Conservation (phyloP, 2,113 vertebrate genomes). For the Orientallactaga bullata region DNA sequence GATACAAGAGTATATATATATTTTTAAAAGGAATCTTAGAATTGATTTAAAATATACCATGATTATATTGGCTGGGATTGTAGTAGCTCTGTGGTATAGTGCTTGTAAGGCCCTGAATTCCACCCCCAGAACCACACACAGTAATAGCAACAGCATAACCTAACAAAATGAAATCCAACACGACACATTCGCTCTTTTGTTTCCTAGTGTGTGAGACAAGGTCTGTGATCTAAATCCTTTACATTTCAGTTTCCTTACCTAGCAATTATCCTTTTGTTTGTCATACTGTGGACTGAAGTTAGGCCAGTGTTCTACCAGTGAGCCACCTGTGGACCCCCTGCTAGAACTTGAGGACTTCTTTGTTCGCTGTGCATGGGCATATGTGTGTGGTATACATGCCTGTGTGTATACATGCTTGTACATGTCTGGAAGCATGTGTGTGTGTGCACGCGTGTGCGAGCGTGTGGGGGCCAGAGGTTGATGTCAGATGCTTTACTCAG, state of each 20-base stretch:
- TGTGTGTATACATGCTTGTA: too few relatives aligned
- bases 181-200: background rate
- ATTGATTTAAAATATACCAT: background rate
- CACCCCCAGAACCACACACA: background rate
- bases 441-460: too few relatives aligned
- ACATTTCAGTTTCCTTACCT: constrained; percentile 26
- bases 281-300: background rate
- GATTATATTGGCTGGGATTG: background rate
- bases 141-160: background rate
- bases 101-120: too few relatives aligned
- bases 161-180: background rate
- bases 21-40: background rate
- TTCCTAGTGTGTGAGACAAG: background rate
- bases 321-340: background rate
- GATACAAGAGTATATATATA: background rate
- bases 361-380: too few relatives aligned
- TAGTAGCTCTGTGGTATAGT: background rate
- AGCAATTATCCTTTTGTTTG: too few relatives aligned
- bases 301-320: background rate
- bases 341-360: background rate
- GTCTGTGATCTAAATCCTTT: background rate
- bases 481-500: too few relatives aligned
- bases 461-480: too few relatives aligned
- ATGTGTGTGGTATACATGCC: too few relatives aligned
- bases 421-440: too few relatives aligned